Conservation (phyloP, 2,113 vertebrate genomes). For the Odocoileus hemionus region DNA sequence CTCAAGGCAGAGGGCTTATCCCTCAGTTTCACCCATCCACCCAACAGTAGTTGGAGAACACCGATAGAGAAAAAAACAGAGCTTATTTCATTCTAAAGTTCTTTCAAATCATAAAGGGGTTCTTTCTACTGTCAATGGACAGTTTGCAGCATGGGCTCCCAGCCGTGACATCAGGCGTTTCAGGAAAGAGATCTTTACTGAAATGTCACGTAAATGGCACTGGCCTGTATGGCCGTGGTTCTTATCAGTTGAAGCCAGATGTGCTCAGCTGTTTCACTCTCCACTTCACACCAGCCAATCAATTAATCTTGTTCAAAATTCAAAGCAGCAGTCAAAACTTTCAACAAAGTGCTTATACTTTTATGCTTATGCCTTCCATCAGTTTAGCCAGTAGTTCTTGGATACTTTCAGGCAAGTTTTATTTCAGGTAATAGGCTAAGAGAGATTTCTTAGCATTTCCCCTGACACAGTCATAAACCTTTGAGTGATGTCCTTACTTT, state of each 20-base stretch:
- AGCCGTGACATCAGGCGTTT: background rate
- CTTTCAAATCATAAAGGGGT: background rate
- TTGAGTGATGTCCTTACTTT: background rate
- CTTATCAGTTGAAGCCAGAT: background rate
- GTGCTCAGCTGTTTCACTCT: background rate
- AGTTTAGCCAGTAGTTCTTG: background rate
- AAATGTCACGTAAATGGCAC: background rate
- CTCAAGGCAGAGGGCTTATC: background rate
- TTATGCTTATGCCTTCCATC: background rate
- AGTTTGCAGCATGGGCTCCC: background rate
- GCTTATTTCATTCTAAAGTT: background rate
- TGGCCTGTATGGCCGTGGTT: rapidly evolving
- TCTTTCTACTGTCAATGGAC: background rate
- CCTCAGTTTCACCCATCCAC: background rate
- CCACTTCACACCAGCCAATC: background rate
- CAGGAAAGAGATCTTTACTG: background rate
- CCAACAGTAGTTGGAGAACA: background rate
- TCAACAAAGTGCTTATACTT: background rate
- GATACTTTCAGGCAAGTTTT: background rate
- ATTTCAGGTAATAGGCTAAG: background rate
- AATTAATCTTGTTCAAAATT: slow-evolving; percentile 7
- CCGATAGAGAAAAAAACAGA: background rate
- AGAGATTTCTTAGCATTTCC: background rate
- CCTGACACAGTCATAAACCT: background rate
- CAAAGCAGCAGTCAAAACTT: background rate